These are phyloP conservation scores for Tokudaia tokunoshimensis DNA, from an alignment of 2,797 vertebrate genomes.

Conservation along the genomic window DNA sequence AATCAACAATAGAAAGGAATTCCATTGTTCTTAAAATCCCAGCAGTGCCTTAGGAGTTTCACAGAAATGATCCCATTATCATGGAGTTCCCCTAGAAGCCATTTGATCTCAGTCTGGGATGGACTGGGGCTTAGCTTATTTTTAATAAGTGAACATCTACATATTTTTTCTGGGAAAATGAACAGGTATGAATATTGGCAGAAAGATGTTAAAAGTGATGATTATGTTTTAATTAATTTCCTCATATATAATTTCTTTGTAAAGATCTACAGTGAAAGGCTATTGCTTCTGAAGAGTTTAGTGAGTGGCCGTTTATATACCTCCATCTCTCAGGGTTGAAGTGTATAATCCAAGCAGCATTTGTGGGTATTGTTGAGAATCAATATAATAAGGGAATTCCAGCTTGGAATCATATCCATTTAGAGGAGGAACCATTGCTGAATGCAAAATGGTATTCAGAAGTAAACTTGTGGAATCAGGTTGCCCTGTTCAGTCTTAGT, in stretches of 20 bases:
- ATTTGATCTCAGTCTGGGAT: slow-evolving; percentile 69
- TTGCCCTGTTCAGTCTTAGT: background rate
- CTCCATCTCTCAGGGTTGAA: slow-evolving; percentile 75
- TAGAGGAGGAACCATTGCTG: slow-evolving; percentile 23
- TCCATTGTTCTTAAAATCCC: slow-evolving; percentile 81
- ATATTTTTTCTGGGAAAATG: slow-evolving; percentile 61
- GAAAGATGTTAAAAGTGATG: slow-evolving; percentile 36
- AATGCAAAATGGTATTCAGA: background rate
- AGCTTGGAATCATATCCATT: background rate
- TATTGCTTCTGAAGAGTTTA: slow-evolving; percentile 78
- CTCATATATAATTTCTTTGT: slow-evolving; percentile 62
- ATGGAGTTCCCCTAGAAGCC: slow-evolving; percentile 58
- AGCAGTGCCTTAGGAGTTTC: slow-evolving; percentile 77
- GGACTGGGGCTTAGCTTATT: slow-evolving; percentile 60
- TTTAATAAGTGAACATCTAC: slow-evolving; percentile 64
- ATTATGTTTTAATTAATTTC: slow-evolving; percentile 65
- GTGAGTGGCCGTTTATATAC: slow-evolving; percentile 65
- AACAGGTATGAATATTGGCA: background rate
- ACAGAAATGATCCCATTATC: slow-evolving; percentile 81
- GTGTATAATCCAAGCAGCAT: slow-evolving; percentile 58
- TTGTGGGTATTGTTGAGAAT: slow-evolving; percentile 71
- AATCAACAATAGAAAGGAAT: slow-evolving; percentile 79
- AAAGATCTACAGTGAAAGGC: slow-evolving; percentile 55
- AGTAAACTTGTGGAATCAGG: background rate
- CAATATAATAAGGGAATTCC: slow-evolving; percentile 58